phyloP scores from a whole-genome alignment of 2,113 vertebrate genomes.

The Pan troglodytes region NHGRI_mPanTro3-v2.1_pri NC_072401.2:190300001-190300500 shows the following conservation, averaged over 20 bases:
- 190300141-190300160: not conserved
- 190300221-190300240: slow-evolving; percentile 8
- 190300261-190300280: not conserved
- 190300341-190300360: slow-evolving; percentile 2
- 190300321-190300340: not conserved
- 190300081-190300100: not conserved
- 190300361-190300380: not conserved
- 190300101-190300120: slow-evolving; percentile 25
- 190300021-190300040: not conserved
- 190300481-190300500: not conserved
- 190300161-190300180: not conserved
- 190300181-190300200: not conserved
- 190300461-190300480: not conserved
- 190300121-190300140: not conserved
- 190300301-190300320: not conserved
- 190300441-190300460: not conserved
- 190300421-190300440: not conserved
- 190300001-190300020: not conserved
- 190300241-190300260: slow-evolving; percentile 12
- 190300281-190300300: not conserved
- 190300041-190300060: not conserved
- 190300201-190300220: not conserved
- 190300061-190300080: not conserved
- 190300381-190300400: not conserved
- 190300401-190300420: not conserved